Base-by-base conservation (phyloP, 2,888 invertebrate species). In the Spialia ferax region DNA sequence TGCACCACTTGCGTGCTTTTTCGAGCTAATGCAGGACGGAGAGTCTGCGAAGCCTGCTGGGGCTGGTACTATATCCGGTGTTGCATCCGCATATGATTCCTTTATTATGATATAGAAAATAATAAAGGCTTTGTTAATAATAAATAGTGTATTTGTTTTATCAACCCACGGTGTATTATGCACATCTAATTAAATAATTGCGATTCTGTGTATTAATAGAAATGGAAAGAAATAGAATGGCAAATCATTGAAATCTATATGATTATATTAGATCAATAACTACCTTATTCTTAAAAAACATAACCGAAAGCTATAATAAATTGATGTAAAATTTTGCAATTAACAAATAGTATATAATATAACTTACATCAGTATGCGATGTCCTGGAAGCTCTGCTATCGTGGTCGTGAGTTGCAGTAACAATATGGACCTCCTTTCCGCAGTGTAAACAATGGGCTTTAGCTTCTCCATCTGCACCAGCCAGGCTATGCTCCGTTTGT, bases 1-100 rank as follows among this genome's bases (percentile, higher is more conserved):
- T 56, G 94, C 95, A 67, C 94, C 94, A 68, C 76, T 92, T 3
- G 87, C 78, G 20, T 85, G 81, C 68, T 91, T 91, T 74, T 90
- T 93, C 8, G 83, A 78, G 18, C 82, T 80, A 2, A 77, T 71
- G 78, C 95, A 93, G 22, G 87, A 91, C 5, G 98, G 98, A 0
- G 97, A 97, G 85, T 98, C 98, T 7, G 97, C 98, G 83, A 98
- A 98, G 52, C 97, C 97, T 15, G 97, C 97, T 1, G 98, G 98
- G 0, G 98, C 98, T 79, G 97, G 97, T 1, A 98, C 97, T 75
- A 98, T 97, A 78, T 97, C 97, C 35, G 93, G 93, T 6, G 90
- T 89, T 35, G 94, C 94, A 74, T 94, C 95, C 35, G 89, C 89
- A 68, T 88, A 94, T 0, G 93, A 93, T 72, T 94, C 94, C 94